Conservation (phyloP, 2,113 vertebrate genomes). For the Callithrix jacchus region DNA sequence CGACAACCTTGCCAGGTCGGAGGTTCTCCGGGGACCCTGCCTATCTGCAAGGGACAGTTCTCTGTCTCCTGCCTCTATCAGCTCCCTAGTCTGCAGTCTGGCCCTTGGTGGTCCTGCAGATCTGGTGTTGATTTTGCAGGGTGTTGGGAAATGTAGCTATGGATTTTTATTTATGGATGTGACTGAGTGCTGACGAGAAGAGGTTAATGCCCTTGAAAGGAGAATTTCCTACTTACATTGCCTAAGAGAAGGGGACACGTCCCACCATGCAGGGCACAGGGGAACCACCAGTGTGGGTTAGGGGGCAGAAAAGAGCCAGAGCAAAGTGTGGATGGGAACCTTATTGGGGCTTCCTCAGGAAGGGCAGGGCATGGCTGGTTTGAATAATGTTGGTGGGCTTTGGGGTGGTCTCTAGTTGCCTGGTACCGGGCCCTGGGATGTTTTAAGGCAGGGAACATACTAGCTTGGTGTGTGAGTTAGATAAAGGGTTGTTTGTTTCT, state of each 20-base stretch:
- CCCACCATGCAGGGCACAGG: background rate
- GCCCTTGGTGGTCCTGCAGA: background rate
- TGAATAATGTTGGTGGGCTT: background rate
- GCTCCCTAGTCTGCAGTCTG: background rate
- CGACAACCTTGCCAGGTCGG: no score
- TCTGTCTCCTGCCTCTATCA: no score
- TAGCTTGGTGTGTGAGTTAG: background rate
- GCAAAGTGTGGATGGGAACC: no score
- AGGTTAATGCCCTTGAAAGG: background rate
- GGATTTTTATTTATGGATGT: background rate
- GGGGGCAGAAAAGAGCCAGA: background rate
- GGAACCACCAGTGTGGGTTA: background rate
- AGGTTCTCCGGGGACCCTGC: no score
- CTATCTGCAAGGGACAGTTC: no score
- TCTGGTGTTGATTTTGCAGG: background rate
- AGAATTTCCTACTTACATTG: background rate
- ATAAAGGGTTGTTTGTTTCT: no score
- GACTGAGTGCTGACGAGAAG: background rate
- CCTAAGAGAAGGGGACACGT: background rate
- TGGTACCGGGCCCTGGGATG: background rate
- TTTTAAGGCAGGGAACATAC: background rate
- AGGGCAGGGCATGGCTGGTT: background rate
- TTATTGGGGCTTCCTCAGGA: background rate
- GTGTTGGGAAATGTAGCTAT: background rate
- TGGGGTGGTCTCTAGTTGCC: background rate